Percentiles rank a stretch among this genome's conserved stretches.
Evolutionary conservation across 2,113 vertebrate species (phyloP).

Genomic region (Cyrtonyx montezumae): DNA sequence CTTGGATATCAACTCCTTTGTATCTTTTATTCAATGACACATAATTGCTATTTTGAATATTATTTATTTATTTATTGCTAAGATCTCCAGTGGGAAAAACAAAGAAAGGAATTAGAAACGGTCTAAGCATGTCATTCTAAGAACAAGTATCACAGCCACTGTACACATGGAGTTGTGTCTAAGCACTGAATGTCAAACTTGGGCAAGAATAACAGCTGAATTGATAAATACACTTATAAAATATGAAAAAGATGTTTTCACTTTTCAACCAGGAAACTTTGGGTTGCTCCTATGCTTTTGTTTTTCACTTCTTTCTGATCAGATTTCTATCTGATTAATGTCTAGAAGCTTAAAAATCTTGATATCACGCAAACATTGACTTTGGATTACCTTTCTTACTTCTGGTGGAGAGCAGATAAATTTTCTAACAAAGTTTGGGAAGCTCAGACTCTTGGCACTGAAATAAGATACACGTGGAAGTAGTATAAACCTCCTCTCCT

Average conservation of each 20-base stretch:
- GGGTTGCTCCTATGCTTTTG: background rate
- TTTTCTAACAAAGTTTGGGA: background rate
- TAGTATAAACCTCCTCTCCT: background rate
- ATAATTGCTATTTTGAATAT: background rate
- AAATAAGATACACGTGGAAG: background rate
- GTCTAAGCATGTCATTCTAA: background rate
- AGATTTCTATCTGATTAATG: too few species aligned
- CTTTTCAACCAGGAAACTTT: background rate
- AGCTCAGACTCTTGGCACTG: background rate
- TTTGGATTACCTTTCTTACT: background rate
- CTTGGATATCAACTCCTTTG: background rate
- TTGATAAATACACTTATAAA: background rate
- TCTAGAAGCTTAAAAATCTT: background rate
- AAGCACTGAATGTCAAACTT: background rate
- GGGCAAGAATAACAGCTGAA: background rate
- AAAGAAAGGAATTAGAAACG: background rate
- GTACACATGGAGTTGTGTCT: rapidly evolving
- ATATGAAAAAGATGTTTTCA: background rate
- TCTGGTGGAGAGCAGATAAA: background rate
- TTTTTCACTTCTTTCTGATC: background rate
- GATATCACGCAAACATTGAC: background rate
- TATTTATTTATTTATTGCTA: background rate
- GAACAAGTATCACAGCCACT: background rate
- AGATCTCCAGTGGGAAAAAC: background rate
- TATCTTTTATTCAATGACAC: background rate